These are phyloP conservation scores for Oreochromis grahami DNA, from an alignment of 2,797 vertebrate species.

Conservation along the genomic window DNA sequence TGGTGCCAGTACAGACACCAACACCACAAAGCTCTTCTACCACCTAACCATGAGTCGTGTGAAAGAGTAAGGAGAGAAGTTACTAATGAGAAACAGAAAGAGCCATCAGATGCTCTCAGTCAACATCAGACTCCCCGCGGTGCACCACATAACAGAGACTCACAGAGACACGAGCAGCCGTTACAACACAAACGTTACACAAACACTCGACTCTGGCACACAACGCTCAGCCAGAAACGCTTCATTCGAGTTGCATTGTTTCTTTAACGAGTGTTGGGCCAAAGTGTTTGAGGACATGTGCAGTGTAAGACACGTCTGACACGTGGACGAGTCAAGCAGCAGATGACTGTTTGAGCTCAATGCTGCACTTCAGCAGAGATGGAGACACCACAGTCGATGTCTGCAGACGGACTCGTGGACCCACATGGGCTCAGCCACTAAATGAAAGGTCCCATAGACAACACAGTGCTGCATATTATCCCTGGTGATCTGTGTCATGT, in stretches of 20 bases:
- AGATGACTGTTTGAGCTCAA: background rate
- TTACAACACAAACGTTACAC: background rate
- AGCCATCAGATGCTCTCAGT: background rate
- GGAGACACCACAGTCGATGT: background rate
- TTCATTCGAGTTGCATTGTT: background rate
- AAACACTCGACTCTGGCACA: too few species aligned
- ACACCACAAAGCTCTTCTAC: background rate
- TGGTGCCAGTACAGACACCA: background rate
- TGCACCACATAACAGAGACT: background rate
- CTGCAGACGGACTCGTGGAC: accelerated
- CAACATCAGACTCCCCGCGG: background rate
- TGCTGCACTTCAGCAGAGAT: background rate
- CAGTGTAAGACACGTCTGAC: background rate
- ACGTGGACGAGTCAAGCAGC: background rate
- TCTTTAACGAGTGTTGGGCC: background rate
- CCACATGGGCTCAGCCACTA: background rate
- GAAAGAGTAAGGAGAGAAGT: background rate
- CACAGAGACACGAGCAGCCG: background rate
- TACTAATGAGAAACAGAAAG: background rate
- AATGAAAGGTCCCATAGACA: accelerated
- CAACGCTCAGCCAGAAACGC: too few species aligned
- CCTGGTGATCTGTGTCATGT: background rate
- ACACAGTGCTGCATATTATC: background rate
- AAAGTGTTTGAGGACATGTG: background rate
- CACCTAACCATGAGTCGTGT: background rate